Conservation (phyloP, 35 echinoderm and acorn worm genomes). For the Stichopus chloronotus region DNA sequence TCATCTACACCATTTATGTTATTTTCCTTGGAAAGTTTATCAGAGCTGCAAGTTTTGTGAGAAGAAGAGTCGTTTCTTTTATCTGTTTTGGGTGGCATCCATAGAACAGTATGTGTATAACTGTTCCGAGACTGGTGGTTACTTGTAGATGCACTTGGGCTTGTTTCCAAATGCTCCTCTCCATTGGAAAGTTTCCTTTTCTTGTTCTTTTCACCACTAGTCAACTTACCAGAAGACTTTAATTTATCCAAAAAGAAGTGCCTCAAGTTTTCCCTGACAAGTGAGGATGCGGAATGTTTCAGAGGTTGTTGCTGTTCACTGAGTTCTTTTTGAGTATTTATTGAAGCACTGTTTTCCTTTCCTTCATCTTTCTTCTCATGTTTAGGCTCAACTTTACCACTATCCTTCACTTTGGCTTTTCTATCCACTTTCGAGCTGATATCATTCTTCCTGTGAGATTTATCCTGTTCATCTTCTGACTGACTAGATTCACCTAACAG, state of each 20-base stretch:
- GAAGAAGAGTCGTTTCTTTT: background rate
- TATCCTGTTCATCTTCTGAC: slow-evolving; percentile 22
- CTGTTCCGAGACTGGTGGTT: background rate
- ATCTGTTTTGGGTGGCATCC: slow-evolving; percentile 23
- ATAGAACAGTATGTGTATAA: slow-evolving; percentile 43
- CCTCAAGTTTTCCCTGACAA: slow-evolving; percentile 47
- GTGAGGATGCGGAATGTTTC: slow-evolving; percentile 54
- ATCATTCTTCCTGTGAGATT: slow-evolving; percentile 12
- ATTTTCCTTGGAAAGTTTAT: background rate
- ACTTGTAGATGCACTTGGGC: slow-evolving; percentile 14
- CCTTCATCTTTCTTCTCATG: background rate
- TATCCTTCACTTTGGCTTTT: background rate
- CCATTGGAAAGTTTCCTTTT: background rate
- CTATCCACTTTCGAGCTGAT: background rate
- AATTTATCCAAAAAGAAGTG: slow-evolving; percentile 54
- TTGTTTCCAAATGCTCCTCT: background rate
- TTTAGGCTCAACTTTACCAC: background rate
- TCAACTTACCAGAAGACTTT: slow-evolving; percentile 39
- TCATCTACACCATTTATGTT: background rate
- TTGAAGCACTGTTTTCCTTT: background rate
- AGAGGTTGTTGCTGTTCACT: background rate
- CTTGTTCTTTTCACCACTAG: background rate
- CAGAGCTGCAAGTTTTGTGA: background rate
- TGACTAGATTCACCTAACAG: slow-evolving; percentile 8
- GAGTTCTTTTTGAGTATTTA: background rate